Evolutionary conservation across 1,140 invertebrate species (phyloP), one percentile per base, ranked within the genome.

Genomic region (Drosophila aff.): DNA sequence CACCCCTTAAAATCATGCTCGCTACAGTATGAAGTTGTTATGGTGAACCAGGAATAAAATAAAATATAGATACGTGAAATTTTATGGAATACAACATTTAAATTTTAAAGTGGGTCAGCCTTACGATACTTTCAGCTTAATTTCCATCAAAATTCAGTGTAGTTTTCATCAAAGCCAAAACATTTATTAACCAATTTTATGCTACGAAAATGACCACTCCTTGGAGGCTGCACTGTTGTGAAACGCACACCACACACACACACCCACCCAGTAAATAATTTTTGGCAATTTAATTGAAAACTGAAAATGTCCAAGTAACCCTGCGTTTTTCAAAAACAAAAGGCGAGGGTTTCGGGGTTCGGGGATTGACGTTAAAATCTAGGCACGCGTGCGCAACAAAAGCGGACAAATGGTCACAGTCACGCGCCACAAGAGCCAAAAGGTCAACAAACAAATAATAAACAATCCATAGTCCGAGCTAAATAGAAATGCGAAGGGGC

Each of bases 231-330:
- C 2, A 40, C 53, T 40, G 36, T 57, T n/a, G 2, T n/a, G 15
- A 38, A 23, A 23, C 33, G 2, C 13, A 38, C 33, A 52, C 49
- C n/a, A 52, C 63, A 33, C 23, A 33, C 23, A 23, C 67, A 28
- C 49, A 53, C 47, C 64, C 33, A 72, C n/a, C n/a, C 23, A 36
- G 58, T 52, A 59, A 64, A 68, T 64, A 74, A 78, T 63, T 82
- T 64, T 78, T 61, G 53, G 55, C 74, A 60, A 82, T 82, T 81
- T 81, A 77, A 81, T 71, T 81, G 72, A 64, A 73, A 82, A 60
- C 58, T 38, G 21, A 43, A 65, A 57, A 75, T 36, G 50, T 61
- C 71, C 47, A 57, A 69, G 23, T 59, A 16, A 49, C 31, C 49
- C 31, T 15, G 21, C 11, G 31, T 49, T 43, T 72, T 74, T 52